Evolutionary conservation across 2,797 vertebrate species (phyloP), one percentile per base, ranked within the genome.

Genomic region (Neomorphus geoffroyi): DNA sequence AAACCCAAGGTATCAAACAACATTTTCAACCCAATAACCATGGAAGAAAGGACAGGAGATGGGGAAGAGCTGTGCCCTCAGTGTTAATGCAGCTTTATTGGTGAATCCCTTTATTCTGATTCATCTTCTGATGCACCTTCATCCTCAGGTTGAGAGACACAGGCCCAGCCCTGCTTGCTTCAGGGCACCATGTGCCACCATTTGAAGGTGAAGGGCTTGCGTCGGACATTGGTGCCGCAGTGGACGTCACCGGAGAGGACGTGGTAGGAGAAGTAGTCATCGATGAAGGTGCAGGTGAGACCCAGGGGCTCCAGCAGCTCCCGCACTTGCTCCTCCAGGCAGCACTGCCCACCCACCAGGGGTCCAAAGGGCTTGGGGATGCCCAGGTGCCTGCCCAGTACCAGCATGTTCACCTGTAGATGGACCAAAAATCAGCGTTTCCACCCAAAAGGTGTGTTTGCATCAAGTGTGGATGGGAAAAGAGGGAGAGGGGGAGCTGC

Each of bases 351-450:
- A 0, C 98, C 54, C 92, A 99, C 96, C 92, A 94, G n/a, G 1
- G 99, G 99, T 6, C 99, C 99, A 1, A 98, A 99, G 4, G 99
- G 99, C 69, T 99, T 99, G 7, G 99, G 99, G 95, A 99, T 98
- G 93, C 98, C 99, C 46, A 99, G 97, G 92, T 98, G 88, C 46
- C 97, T 98, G 70, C 98, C 99, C 85, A 99, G 86, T 26, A 99
- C 98, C 5, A 99, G 97, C 99, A 99, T 99, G 97, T 99, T 99
- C 53, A 99, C 98, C 99, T 99, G 94, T 18, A n/a, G 27, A 11
- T 39, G 3, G 37, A 70, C 11, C 61, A 46, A 64, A 57, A 39
- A 56, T 4, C 16, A 19, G 46, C 6, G 18, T 9, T 45, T 50
- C 27, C 27, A 60, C 30, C 19, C 30, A 46, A 41, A 69, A 65